Evolutionary conservation across 2,888 invertebrate species (phyloP).

Genomic region (Gasteruption jaculator): DNA sequence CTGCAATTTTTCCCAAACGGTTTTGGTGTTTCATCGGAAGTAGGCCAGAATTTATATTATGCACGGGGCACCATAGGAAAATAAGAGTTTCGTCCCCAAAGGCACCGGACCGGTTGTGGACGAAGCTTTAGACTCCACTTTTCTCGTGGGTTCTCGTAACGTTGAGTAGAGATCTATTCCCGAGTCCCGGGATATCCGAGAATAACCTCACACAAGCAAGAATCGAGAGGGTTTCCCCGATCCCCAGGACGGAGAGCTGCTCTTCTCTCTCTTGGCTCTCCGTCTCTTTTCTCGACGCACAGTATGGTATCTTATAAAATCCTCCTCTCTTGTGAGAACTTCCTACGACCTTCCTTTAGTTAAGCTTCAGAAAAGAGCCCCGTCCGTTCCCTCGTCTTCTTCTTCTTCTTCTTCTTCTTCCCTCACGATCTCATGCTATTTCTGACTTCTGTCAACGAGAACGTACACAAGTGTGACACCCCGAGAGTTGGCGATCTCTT

Average conservation of each 20-base stretch:
- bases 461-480: slow-evolving; percentile 13
- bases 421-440: slow-evolving; percentile 24
- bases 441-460: slow-evolving; percentile 26
- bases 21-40: too few species aligned
- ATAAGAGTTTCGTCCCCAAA: too few species aligned
- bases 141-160: slow-evolving; percentile 20
- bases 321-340: too few species aligned
- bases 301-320: too few species aligned
- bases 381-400: too few species aligned
- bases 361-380: slow-evolving; percentile 16
- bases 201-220: slow-evolving; percentile 30
- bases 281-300: too few species aligned
- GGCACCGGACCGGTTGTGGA: too few species aligned
- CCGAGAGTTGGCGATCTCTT: too few species aligned
- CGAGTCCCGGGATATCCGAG: slow-evolving; percentile 32
- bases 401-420: slow-evolving; percentile 8
- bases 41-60: too few species aligned
- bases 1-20: too few species aligned
- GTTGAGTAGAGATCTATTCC: slow-evolving; percentile 30
- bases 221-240: slow-evolving; percentile 36
- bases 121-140: slow-evolving; percentile 19
- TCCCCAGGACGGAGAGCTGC: slow-evolving; percentile 24
- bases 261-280: slow-evolving; percentile 8
- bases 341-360: slow-evolving; percentile 26
- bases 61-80: too few species aligned